Evolutionary conservation across 2,113 vertebrate genomes (phyloP).

Genomic region (Elephas maximus): DNA sequence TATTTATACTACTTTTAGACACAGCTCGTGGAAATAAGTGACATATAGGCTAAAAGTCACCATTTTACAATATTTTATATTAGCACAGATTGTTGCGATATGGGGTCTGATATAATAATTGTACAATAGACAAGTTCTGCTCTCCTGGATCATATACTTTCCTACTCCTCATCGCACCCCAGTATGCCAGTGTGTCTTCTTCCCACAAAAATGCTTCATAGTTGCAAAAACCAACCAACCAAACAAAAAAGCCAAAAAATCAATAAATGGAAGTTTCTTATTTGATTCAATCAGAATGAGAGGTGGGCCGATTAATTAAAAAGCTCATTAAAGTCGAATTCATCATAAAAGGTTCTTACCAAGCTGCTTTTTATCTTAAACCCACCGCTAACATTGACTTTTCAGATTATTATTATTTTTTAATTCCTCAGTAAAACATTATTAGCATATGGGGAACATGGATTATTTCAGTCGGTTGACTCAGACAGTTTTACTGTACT

Average conservation of each 20-base stretch:
- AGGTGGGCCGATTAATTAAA: not conserved
- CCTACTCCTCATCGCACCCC: not conserved
- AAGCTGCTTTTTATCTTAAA: not conserved
- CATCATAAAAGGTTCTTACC: not conserved
- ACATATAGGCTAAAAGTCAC: not conserved
- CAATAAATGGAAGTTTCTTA: not conserved
- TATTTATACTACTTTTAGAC: not conserved
- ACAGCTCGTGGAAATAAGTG: not conserved
- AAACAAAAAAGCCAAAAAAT: not conserved
- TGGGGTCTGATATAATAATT: not conserved
- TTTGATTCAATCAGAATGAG: not conserved
- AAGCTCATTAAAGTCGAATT: not conserved
- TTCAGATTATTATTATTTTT: conserved; percentile 33
- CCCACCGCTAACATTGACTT: no score
- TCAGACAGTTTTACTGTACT: not conserved
- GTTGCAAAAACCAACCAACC: not conserved
- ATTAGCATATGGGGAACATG: not conserved
- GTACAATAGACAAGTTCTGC: not conserved
- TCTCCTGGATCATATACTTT: not conserved
- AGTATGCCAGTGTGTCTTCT: not conserved
- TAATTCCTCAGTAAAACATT: not conserved
- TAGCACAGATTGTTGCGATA: not conserved
- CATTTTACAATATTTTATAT: conserved; percentile 16
- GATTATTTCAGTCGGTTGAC: not conserved
- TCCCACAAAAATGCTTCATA: not conserved